Base-by-base conservation (phyloP, 2,113 vertebrate species). In the Cisticola juncidis region DNA sequence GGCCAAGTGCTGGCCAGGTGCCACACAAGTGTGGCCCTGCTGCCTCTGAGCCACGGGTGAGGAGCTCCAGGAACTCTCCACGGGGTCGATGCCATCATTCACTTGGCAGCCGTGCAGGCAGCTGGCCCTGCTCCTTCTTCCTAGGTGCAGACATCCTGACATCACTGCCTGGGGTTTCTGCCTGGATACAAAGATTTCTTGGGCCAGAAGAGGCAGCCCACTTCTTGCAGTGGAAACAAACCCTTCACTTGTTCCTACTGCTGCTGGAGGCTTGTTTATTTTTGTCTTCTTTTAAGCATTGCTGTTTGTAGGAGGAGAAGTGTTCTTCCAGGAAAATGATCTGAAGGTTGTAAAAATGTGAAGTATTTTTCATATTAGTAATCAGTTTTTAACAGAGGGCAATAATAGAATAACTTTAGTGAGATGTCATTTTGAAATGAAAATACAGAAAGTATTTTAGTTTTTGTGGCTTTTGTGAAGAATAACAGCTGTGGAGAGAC, bases 31-130 rank as follows among this genome's bases (percentile, higher is more conserved):
- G 1, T 53, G 54, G 29, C 47, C 56, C 61, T 5, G 2, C 29
- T 48, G 24, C 33, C 61, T 29, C 56, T 21, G n/a, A 88, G 66
- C 35, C 60, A 11, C 3, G 12, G 54, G 56, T 9, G 58, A 78
- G 51, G 58, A 64, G 56, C 51, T 85, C 29, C 14, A 26, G 62
- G 35, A n/a, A 40, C 25, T 42, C 69, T 14, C 3, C 18, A 3
- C 8, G 50, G 25, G 14, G 13, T 62, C 6, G 22, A 26, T 54
- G 33, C 20, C 1, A 0, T 35, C 0, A 0, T 18, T 74, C 35
- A 1, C 44, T 56, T 71, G 70, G 51, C 73, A 90, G 70, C 0
- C 1, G 3, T 19, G 29, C 21, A 78, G 57, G 65, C 51, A 88
- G 74, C 61, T 93, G 81, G 23, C 18, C 0, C 1, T 35, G 40